Conservation (phyloP, 2,888 invertebrate genomes). For the Morinoia aosen region DNA sequence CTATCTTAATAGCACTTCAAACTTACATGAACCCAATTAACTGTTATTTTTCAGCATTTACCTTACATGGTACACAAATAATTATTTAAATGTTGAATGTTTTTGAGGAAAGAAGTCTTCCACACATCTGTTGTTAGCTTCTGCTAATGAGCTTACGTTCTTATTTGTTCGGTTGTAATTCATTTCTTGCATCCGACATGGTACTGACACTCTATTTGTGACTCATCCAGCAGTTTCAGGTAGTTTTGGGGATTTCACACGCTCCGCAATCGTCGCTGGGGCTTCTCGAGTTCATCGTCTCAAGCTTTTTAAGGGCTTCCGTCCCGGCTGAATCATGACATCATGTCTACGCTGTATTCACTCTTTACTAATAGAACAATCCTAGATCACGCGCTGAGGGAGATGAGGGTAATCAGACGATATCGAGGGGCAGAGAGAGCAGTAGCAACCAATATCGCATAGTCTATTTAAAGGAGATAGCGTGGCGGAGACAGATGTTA, state of each 20-base stretch:
- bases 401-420: neutral
- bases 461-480: conserved; percentile 33
- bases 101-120: neutral
- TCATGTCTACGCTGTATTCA: neutral
- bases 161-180: neutral
- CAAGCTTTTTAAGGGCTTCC: neutral
- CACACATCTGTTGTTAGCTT: neutral
- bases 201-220: neutral
- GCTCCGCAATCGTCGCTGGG: neutral
- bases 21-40: too few relatives aligned
- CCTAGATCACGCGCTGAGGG: neutral
- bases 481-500: neutral
- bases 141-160: neutral
- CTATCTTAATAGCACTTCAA: too few relatives aligned
- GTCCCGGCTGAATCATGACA: neutral
- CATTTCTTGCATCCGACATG: neutral
- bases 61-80: neutral
- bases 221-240: neutral
- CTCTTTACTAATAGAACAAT: neutral
- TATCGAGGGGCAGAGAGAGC: neutral
- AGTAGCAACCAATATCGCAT: conserved; percentile 10
- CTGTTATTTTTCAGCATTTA: too few relatives aligned
- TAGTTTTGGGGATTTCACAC: neutral
- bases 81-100: neutral
- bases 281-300: neutral